A percentile compares a stretch with the other conserved stretches of the same genome.
phyloP scores from a whole-genome alignment of 2,797 vertebrate genomes.

The Leucoraja ocellata region DNA sequence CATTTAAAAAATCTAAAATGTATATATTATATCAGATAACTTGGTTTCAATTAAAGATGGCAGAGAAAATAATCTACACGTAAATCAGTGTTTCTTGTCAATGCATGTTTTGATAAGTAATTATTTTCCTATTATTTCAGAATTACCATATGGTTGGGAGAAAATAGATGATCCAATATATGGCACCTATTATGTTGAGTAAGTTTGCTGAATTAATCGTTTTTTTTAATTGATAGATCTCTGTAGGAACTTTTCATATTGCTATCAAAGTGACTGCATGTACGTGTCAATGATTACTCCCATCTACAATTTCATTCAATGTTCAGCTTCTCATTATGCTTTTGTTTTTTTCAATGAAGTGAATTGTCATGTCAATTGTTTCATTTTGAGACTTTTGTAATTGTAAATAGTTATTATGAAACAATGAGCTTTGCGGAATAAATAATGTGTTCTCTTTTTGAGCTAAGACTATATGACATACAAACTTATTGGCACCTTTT shows the following conservation, averaged over 20 bases:
- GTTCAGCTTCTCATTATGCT: slow-evolving; percentile 29
- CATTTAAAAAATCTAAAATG: background rate
- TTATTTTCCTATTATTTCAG: slow-evolving; percentile 73
- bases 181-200: slow-evolving; percentile 98
- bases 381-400: slow-evolving; percentile 8
- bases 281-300: background rate
- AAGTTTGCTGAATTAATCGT: slow-evolving; percentile 60
- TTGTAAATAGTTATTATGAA: slow-evolving; percentile 5
- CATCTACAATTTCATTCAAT: slow-evolving; percentile 18
- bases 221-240: slow-evolving; percentile 6
- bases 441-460: background rate
- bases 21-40: background rate
- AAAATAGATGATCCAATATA: slow-evolving; percentile 99
- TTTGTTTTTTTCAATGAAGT: background rate
- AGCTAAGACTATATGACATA: slow-evolving; percentile 5
- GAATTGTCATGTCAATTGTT: slow-evolving; percentile 16
- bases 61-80: background rate
- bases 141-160: slow-evolving; percentile 99
- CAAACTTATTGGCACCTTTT: background rate
- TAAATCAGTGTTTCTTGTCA: background rate
- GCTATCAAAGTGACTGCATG: background rate
- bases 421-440: background rate
- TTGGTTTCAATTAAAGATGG: background rate
- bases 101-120: slow-evolving; percentile 45
- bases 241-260: background rate